A percentile compares a stretch with the other conserved stretches of the same genome.
Conservation (phyloP, 2,113 vertebrate species). For the Psephotus haematonotus region DNA sequence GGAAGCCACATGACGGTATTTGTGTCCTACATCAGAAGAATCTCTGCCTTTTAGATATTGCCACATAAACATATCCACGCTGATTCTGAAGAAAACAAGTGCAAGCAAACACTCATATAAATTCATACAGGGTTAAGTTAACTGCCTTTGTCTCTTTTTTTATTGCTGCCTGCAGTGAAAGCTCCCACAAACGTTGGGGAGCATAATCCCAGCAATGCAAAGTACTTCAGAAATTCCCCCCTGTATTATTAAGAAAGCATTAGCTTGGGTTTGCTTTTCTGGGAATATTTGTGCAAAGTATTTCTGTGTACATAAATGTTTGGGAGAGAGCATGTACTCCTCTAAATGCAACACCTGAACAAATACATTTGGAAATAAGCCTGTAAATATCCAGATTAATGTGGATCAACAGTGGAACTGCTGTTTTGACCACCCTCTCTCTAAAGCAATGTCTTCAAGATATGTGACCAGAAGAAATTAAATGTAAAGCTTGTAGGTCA, state of each 20-base stretch:
- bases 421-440: constrained; percentile 3
- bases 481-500: constrained; percentile 18
- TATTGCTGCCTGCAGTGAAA: neutral
- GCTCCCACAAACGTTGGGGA: neutral
- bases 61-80: neutral
- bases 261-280: neutral
- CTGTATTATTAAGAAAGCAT: neutral
- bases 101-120: neutral
- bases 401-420: neutral
- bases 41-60: neutral
- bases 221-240: neutral
- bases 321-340: neutral
- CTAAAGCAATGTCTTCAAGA: neutral
- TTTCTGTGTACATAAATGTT: neutral
- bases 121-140: neutral
- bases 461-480: constrained; percentile 17
- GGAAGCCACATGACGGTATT: neutral
- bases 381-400: neutral
- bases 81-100: neutral
- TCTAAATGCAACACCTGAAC: neutral
- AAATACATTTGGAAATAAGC: neutral
- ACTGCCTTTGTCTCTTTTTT: neutral
- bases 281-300: neutral
- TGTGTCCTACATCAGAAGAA: neutral
- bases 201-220: neutral